Evolutionary conservation across 2,113 vertebrate genomes (phyloP), one percentile per base, ranked within the genome.

Genomic region (Cephalopholis sonnerati): DNA sequence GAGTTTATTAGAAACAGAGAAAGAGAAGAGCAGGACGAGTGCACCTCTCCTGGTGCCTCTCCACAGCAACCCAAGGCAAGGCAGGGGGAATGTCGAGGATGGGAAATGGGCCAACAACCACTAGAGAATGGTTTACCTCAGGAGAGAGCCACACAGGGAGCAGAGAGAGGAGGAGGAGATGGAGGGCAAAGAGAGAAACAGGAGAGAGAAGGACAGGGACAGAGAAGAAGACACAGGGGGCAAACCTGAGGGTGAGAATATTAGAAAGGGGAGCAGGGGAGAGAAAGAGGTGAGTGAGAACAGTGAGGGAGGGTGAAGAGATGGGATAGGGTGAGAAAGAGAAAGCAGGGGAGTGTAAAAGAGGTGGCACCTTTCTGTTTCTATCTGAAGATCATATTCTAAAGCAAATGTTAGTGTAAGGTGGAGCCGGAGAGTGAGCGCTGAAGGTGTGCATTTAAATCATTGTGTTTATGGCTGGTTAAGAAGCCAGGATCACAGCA

Each of bases 361-460:
- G 29, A 73, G 27, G 51, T 11, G 64, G 61, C 10, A 2, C 61
- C 74, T 65, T 62, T 18, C 58, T 68, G 66, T n/a, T 86, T 22
- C 24, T 72, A 39, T 70, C 20, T 78, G 39, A 87, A 63, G 50
- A 87, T 91, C 81, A 50, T 46, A 61, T 87, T 78, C 44, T 88
- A 84, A 86, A 87, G 58, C 62, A 83, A 92, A 94, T 93, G 88
- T 95, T 94, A 74, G 86, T 67, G 10, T 69, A 89, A 81, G 89
- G 89, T 15, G 77, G 86, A 73, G 83, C 59, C 18, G 11, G 55
- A 64, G 70, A 48, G 54, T 0, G 22, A 66, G 74, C 16, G 41
- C 39, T 48, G 39, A 2, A 64, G 62, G 36, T 20, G 59, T 78
- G n/a, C 48, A 13, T 81, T 64, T 50, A 69, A 54, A 71, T 62